These are phyloP conservation scores for Stomorhina lunata DNA, from an alignment of 2,888 invertebrate genomes.

Conservation along the genomic window DNA sequence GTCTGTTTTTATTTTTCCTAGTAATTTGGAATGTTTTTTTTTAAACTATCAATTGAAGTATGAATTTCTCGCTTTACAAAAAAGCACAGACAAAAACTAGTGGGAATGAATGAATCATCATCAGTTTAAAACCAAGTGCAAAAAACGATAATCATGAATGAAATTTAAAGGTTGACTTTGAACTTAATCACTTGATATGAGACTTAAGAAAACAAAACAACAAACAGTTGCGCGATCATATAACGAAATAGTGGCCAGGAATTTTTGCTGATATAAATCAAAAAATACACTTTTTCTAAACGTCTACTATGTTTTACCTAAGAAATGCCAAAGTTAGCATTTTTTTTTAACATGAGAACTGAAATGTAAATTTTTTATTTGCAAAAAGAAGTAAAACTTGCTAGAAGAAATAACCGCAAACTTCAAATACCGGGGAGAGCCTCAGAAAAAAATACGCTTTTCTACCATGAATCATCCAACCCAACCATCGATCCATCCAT, in stretches of 20 bases:
- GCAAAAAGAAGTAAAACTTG: not conserved
- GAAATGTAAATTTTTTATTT: not conserved
- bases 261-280: slow-evolving; percentile 24
- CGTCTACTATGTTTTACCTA: not conserved
- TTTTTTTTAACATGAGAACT: slow-evolving; percentile 23
- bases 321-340: not conserved
- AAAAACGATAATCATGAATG: not conserved
- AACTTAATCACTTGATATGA: not conserved
- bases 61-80: not conserved
- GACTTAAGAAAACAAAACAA: not conserved
- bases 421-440: not conserved
- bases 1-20: not conserved
- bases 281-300: not conserved
- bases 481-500: not conserved
- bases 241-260: not conserved
- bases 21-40: slow-evolving; percentile 16
- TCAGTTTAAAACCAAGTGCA: not conserved
- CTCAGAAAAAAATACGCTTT: not conserved
- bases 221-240: not conserved
- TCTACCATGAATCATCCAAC: slow-evolving; percentile 59
- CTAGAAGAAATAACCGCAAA: not conserved
- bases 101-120: slow-evolving; percentile 13
- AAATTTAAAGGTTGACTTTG: not conserved
- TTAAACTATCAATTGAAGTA: not conserved
- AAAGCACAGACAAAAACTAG: not conserved